Conservation (phyloP, 2,888 invertebrate species). For the Caenorhabditis angaria region DNA sequence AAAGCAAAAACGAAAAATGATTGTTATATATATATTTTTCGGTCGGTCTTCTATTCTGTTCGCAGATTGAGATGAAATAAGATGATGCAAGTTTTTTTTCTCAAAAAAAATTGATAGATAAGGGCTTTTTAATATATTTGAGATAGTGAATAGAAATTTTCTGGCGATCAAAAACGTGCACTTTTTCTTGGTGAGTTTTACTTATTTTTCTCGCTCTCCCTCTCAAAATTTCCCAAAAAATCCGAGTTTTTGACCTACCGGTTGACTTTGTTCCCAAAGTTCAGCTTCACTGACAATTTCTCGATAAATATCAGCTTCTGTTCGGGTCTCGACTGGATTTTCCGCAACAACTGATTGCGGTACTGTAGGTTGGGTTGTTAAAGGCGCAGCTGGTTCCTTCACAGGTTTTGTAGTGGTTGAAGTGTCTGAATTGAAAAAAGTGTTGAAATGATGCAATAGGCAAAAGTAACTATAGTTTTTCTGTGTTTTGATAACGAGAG, state of each 20-base stretch:
- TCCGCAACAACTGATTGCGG: not conserved
- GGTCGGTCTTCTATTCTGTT: too few species aligned
- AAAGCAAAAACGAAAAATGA: too few species aligned
- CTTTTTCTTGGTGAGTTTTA: not conserved
- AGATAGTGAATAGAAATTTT: too few species aligned
- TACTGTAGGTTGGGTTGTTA: not conserved
- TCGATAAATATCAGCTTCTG: slow-evolving; percentile 52
- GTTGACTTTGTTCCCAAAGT: slow-evolving; percentile 38
- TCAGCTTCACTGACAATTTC: slow-evolving; percentile 52
- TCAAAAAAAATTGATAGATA: too few species aligned
- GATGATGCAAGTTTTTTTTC: too few species aligned
- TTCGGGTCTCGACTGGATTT: slow-evolving; percentile 14
- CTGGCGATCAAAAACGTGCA: not conserved
- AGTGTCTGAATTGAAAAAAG: not conserved
- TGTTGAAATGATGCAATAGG: not conserved
- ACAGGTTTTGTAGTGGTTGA: not conserved
- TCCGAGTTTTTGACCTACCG: slow-evolving; percentile 13
- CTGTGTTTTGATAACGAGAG: not conserved
- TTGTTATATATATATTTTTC: too few species aligned
- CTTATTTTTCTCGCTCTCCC: not conserved
- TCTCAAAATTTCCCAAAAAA: not conserved
- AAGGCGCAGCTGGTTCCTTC: slow-evolving; percentile 4
- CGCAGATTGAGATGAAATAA: too few species aligned
- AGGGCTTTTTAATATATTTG: too few species aligned
- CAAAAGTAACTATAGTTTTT: not conserved